Conservation (phyloP, 2,888 invertebrate genomes). For the Pachymerium ferrugineum region DNA sequence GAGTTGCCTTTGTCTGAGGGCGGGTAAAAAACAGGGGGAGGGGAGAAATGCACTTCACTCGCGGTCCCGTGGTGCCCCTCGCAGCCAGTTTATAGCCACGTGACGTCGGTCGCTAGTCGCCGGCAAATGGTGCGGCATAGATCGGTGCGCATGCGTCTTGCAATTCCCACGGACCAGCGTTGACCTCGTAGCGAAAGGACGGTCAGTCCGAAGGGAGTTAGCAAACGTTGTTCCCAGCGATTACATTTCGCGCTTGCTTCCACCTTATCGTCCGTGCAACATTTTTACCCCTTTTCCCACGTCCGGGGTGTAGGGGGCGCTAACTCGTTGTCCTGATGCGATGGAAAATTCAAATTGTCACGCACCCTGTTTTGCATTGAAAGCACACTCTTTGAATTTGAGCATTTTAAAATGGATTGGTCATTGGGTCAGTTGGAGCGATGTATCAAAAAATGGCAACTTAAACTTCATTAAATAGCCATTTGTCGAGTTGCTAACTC, state of each 20-base stretch:
- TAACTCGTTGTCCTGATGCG: not conserved
- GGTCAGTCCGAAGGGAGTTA: slow-evolving; percentile 1
- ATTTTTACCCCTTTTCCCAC: not conserved
- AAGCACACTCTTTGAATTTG: not conserved
- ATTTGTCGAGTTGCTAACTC: too few relatives aligned
- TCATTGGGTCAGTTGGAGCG: not conserved
- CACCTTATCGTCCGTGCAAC: not conserved
- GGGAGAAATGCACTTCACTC: not conserved
- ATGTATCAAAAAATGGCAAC: not conserved
- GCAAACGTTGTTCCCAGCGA: not conserved
- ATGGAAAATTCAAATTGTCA: slow-evolving; percentile 18
- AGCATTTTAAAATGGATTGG: slow-evolving; percentile 4
- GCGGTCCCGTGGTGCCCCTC: slow-evolving; percentile 16
- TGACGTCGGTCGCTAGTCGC: slow-evolving; percentile 3
- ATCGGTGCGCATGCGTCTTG: not conserved
- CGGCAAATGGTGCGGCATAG: slow-evolving; percentile 3
- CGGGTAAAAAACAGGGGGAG: not conserved
- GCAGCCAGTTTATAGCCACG: not conserved
- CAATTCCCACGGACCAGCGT: not conserved
- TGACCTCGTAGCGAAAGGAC: not conserved
- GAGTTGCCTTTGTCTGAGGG: not conserved
- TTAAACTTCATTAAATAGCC: not conserved
- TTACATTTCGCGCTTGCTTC: not conserved
- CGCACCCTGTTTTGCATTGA: not conserved
- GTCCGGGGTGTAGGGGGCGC: not conserved